A percentile compares a stretch with the other conserved stretches of the same genome.
phyloP scores from a whole-genome alignment of 2,888 invertebrate species.

The Mycalesis mineus region DNA sequence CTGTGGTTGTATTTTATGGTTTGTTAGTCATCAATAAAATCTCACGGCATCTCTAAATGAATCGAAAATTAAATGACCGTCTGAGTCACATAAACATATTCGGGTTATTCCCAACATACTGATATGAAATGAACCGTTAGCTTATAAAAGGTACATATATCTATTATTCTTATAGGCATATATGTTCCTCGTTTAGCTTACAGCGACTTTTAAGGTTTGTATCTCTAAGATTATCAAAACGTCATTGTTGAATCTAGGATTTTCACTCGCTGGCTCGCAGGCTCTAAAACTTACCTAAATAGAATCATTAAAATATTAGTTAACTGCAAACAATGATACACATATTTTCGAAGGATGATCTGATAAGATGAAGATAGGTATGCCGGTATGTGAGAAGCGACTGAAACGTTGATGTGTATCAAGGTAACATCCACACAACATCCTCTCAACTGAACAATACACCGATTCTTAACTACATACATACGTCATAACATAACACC shows the following conservation, averaged over 20 bases:
- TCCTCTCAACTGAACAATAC: constrained; percentile 24
- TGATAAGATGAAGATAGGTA: constrained; percentile 3
- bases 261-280: too few relatives aligned
- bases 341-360: background rate
- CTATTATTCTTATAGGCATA: too few relatives aligned
- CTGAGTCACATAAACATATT: background rate
- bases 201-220: too few relatives aligned
- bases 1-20: too few relatives aligned
- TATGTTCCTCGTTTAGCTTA: too few relatives aligned
- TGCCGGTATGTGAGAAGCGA: background rate
- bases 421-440: constrained; percentile 25
- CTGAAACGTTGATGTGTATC: constrained; percentile 14
- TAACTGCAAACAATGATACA: background rate
- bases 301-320: background rate
- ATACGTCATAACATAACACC: constrained; percentile 6
- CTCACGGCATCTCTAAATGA: background rate
- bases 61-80: background rate
- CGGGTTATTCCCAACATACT: background rate
- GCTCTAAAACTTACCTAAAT: too few relatives aligned
- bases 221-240: too few relatives aligned
- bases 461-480: background rate
- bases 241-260: too few relatives aligned
- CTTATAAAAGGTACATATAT: too few relatives aligned
- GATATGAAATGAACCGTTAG: too few relatives aligned
- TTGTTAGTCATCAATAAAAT: background rate